Base-by-base conservation (phyloP, 2,113 vertebrate species). In the Alouatta palliata region DNA sequence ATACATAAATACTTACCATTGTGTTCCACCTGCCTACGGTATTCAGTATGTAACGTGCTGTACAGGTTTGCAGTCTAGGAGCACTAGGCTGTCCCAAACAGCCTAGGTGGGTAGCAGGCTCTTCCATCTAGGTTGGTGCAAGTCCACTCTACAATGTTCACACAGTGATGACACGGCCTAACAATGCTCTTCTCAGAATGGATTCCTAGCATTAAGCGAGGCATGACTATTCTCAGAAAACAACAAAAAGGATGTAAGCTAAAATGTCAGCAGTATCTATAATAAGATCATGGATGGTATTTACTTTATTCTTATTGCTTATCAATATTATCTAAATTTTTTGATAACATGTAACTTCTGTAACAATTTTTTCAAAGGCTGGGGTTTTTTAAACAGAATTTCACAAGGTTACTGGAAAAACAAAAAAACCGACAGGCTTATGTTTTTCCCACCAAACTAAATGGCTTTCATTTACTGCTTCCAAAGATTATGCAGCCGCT, bases 281-380 rank as follows among this genome's bases (percentile, higher is more conserved):
- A 76, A 73, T 4, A 30, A 87, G 45, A 75, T 73, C 35, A 68
- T 6, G 12, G 58, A 54, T 73, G 19, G 32, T 70, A 87, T 49
- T 90, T 92, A 89, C 61, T 83, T 93, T 86, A 27, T 49, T 95
- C 71, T 84, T 82, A 92, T 71, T 71, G 25, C 13, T 91, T 86
- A 35, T 56, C 70, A 49, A 85, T 37, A 58, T 47, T 61, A 92
- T 76, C 66, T 84, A 45, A 73, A 52, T 92, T 91, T 93, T 73
- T 54, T 97, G 96, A 79, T 87, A 89, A n/a, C 14, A 56, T 40
- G 16, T 9, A 95, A 73, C 23, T 58, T 91, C 92, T 75, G 58
- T 47, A 95, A 87, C 9, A 86, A 81, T 47, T 58, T 54, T 77
- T 95, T 81, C 8, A 76, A 87, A 56, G 25, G 45, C 17, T 81